Percentiles rank a stretch among this genome's conserved stretches.
Evolutionary conservation across 2,888 invertebrate species (phyloP).

Genomic region (Nemotelus pantherinus): DNA sequence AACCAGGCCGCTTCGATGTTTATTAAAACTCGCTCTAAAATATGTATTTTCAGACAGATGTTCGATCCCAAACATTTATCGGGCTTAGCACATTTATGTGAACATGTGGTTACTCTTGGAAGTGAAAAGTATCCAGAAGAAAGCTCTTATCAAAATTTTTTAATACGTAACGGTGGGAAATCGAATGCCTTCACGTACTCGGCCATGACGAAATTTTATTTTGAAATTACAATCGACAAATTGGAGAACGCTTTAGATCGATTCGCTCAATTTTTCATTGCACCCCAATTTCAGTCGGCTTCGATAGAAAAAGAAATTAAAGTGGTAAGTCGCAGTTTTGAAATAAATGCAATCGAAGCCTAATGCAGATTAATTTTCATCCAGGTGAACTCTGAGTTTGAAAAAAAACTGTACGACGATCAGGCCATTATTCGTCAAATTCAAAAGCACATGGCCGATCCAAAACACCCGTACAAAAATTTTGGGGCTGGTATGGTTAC

Average conservation of each 20-base stretch:
- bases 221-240: conserved; percentile 88
- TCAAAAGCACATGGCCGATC: conserved; percentile 81
- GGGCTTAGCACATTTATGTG: conserved; percentile 97
- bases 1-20: not conserved
- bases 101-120: conserved; percentile 98
- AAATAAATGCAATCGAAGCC: no score
- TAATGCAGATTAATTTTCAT: not conserved
- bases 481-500: conserved; percentile 84
- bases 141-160: conserved; percentile 89
- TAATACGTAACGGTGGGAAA: conserved; percentile 89
- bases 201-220: conserved; percentile 93
- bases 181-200: conserved; percentile 91
- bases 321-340: conserved; percentile 71
- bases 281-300: conserved; percentile 89
- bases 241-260: conserved; percentile 85
- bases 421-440: conserved; percentile 90
- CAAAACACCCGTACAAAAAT: conserved; percentile 86
- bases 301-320: conserved; percentile 94
- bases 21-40: not conserved
- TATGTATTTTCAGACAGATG: conserved; percentile 70
- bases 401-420: conserved; percentile 91
- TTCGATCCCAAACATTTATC: conserved; percentile 90
- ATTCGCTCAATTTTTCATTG: conserved; percentile 95
- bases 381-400: conserved; percentile 85
- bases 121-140: conserved; percentile 92